These are phyloP conservation scores for Babyrousa celebensis DNA, from an alignment of 2,797 vertebrate species.

Conservation along the genomic window DNA sequence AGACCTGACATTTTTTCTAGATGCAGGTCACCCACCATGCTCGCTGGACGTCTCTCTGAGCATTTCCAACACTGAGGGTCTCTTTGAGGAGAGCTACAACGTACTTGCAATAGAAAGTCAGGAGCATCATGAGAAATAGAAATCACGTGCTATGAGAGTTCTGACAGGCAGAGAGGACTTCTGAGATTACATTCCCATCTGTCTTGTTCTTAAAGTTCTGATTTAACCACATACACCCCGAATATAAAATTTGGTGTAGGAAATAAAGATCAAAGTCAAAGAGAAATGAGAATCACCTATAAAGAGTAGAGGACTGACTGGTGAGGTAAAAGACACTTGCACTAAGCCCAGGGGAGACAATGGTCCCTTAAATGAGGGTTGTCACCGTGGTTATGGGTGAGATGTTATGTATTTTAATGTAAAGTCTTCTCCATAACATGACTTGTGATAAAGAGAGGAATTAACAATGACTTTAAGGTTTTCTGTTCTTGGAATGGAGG, in stretches of 20 bases:
- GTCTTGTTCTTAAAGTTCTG: conserved; percentile 9
- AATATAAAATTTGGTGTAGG: neutral
- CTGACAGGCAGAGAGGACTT: neutral
- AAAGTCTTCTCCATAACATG: neutral
- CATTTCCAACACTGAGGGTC: neutral
- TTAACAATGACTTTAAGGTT: neutral
- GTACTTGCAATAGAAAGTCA: neutral
- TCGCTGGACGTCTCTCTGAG: neutral
- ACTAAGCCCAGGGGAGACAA: neutral
- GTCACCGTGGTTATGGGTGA: neutral
- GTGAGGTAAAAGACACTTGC: neutral
- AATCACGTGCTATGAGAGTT: neutral
- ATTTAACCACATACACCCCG: neutral
- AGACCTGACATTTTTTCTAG: neutral
- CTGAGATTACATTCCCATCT: neutral
- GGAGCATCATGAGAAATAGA: neutral
- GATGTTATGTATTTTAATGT: neutral
- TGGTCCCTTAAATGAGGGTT: neutral
- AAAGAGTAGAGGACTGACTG: neutral
- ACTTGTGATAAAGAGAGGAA: neutral
- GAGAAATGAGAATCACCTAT: neutral
- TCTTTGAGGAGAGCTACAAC: neutral
- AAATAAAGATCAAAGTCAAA: neutral
- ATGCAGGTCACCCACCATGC: neutral
- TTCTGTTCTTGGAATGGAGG: neutral